Base-by-base conservation (phyloP, 2,888 invertebrate genomes). In the Xestobium rufovillosum region DNA sequence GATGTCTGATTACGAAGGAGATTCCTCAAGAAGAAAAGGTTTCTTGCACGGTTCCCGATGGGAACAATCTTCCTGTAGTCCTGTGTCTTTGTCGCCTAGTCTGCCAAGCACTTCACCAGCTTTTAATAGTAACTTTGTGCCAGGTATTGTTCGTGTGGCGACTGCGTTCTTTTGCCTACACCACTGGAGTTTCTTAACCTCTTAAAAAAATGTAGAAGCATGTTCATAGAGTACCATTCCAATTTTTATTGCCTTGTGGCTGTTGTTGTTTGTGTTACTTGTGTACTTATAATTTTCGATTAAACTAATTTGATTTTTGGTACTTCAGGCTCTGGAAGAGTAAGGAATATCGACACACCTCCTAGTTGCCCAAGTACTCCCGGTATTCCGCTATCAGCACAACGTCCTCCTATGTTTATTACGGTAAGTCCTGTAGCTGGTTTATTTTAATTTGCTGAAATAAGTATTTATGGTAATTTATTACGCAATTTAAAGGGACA, bases 351-450 rank as follows among this genome's bases (percentile, higher is more conserved):
- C 8, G 61, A 65, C 34, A 62, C 63, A 25, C 63, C 65, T 11
- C 62, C 64, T 26, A 66, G 65, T 51, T 61, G 65, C 42, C 61
- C 64, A 36, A 63, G 60, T 42, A 66, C 64, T 6, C 65, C 65
- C 28, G 59, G 60, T 13, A 61, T 66, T 50, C 44, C 51, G 23
- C 46, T 48, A 16, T 62, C 65, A 51, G 69, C 68, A 50, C 72
- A 73, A 49, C 73, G 74, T 56, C 71, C 77, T 42, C 81, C 81
- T 43, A 60, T 75, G 44, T 81, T 81, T 56, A 80, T 80, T 51
- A 81, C 80, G 63, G 81, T 81, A 68, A 69, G 67, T 56, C 16
- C 13, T 30, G 11, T 28, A 16, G 6, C 19, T 26, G 25, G 11
- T 34, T 19, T 2, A 13, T 26, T 19, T 14, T 14, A 2, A 3